Evolutionary conservation across 2,113 vertebrate species (phyloP).

Genomic region (Parotia lawesii): DNA sequence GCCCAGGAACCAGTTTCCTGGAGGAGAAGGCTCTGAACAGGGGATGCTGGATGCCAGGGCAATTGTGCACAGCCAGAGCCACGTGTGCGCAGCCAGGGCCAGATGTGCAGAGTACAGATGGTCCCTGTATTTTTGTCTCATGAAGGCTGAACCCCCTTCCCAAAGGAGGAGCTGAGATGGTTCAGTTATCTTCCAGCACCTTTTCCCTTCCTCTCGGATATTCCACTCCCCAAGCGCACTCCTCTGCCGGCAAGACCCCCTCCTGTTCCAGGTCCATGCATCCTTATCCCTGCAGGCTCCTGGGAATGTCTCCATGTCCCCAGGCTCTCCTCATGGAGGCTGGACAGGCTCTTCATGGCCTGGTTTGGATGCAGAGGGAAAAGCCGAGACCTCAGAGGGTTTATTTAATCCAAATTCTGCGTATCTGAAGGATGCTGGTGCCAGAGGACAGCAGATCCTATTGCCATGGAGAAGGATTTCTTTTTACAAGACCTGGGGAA

Average conservation of each 20-base stretch:
- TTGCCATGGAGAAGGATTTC: background rate
- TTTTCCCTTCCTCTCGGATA: accelerated
- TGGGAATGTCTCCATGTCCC: background rate
- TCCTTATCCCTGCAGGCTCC: background rate
- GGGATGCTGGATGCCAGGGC: background rate
- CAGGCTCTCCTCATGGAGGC: background rate
- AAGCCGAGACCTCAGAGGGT: background rate
- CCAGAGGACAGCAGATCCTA: background rate
- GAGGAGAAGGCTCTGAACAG: background rate
- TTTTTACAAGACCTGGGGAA: background rate
- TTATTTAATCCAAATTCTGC: background rate
- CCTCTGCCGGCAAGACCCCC: background rate
- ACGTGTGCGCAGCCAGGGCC: background rate
- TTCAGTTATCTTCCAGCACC: background rate
- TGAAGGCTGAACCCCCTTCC: background rate
- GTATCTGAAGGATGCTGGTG: background rate
- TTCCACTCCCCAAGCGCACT: background rate
- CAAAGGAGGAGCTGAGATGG: background rate
- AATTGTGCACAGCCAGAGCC: background rate
- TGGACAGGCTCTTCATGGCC: background rate
- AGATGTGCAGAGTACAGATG: background rate
- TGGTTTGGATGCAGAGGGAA: background rate
- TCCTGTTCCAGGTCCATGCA: background rate
- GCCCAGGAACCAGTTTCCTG: background rate
- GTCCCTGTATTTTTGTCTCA: background rate